Evolutionary conservation across 2,113 vertebrate species (phyloP).

Genomic region (Arenaria interpres): DNA sequence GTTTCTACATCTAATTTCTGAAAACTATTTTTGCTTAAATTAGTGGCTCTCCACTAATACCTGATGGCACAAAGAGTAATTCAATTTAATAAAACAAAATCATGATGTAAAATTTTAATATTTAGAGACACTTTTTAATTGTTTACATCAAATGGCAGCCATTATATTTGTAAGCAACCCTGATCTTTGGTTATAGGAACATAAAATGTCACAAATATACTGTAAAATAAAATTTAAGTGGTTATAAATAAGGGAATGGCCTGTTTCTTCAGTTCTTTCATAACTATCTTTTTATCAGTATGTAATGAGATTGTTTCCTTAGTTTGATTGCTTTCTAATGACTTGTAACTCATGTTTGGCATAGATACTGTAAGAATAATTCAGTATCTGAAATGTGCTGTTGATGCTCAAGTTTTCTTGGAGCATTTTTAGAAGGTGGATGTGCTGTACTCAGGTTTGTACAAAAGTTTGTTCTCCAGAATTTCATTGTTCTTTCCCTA

Average conservation of each 20-base stretch:
- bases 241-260: constrained; percentile 58
- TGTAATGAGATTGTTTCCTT: neutral
- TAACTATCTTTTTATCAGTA: neutral
- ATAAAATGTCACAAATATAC: constrained; percentile 75
- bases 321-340: neutral
- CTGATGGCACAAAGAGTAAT: constrained; percentile 65
- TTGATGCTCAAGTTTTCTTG: neutral
- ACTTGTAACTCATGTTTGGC: neutral
- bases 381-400: neutral
- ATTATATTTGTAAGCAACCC: constrained; percentile 79
- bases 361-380: neutral
- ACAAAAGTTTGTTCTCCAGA: neutral
- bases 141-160: constrained; percentile 74
- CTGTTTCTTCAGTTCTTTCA: neutral
- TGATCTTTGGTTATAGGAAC: constrained; percentile 73
- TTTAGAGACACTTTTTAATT: constrained; percentile 78
- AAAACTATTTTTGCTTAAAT: constrained; percentile 77
- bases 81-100: constrained; percentile 71
- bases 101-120: constrained; percentile 81
- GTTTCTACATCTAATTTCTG: constrained; percentile 71
- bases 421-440: neutral
- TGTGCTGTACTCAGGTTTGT: neutral
- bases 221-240: constrained; percentile 83
- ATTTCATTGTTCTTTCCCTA: neutral
- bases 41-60: constrained; percentile 66